Evolutionary conservation across 2,888 invertebrate genomes (phyloP).

Genomic region (Xestia sexstrigata): DNA sequence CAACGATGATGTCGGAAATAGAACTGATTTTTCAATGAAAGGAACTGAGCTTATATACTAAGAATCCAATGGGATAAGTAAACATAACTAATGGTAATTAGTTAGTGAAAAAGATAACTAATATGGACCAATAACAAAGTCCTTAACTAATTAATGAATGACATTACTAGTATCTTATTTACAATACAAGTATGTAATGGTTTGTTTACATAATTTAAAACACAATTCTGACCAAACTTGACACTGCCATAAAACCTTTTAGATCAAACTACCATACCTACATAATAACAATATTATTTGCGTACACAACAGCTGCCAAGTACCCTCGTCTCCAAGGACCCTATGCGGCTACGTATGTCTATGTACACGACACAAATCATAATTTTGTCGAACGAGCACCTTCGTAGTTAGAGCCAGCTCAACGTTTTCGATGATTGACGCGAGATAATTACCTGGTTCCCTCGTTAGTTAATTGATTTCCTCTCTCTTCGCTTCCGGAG

Average conservation of each 20-base stretch:
- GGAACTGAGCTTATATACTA: too few relatives aligned
- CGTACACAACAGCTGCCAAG: slow-evolving; percentile 43
- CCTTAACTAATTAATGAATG: too few relatives aligned
- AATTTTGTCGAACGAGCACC: slow-evolving; percentile 32
- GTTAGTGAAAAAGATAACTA: too few relatives aligned
- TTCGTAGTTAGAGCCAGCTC: slow-evolving; percentile 8
- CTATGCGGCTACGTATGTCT: slow-evolving; percentile 22
- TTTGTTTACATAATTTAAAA: slow-evolving; percentile 3
- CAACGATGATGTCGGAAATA: too few relatives aligned
- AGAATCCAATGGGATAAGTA: too few relatives aligned
- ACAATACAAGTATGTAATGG: too few relatives aligned
- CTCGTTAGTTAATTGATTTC: slow-evolving; percentile 64
- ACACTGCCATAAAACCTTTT: background rate
- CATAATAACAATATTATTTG: slow-evolving; percentile 46
- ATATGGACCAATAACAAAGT: too few relatives aligned
- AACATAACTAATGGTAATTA: too few relatives aligned
- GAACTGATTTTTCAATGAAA: too few relatives aligned
- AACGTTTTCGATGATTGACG: slow-evolving; percentile 57
- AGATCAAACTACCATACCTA: slow-evolving; percentile 20
- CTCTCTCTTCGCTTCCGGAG: slow-evolving; percentile 38
- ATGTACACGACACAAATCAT: slow-evolving; percentile 50
- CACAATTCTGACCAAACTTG: background rate
- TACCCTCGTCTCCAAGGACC: slow-evolving; percentile 38
- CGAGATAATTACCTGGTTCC: slow-evolving; percentile 62
- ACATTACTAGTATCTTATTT: too few relatives aligned